Evolutionary conservation across 2,113 vertebrate genomes (phyloP), one percentile per base, ranked within the genome.

Genomic region (Otis tarda): DNA sequence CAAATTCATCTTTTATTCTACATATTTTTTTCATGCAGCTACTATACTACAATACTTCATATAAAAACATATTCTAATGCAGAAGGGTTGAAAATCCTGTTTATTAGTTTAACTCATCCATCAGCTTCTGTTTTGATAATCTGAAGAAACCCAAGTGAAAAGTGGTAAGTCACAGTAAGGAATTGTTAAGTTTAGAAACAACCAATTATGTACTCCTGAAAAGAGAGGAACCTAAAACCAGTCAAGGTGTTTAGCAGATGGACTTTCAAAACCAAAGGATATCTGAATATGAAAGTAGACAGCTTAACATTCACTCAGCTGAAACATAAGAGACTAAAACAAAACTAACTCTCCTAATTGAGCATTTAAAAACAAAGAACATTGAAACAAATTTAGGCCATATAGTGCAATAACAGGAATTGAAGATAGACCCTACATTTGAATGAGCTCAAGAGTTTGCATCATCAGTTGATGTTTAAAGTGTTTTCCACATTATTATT

Each of bases 331-430:
- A 69, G 5, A n/a, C 20, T 64, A 68, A 69, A 81, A 11, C 15
- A 93, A 79, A 89, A 70, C 33, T 73, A 69, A 56, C 21, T 20
- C 63, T 57, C 19, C 55, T 50, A 83, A n/a, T 9, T 59, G 39
- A 94, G 84, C 86, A 23, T 67, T 77, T 90, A 91, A 88, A 94
- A 55, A 56, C 52, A 61, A 94, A 80, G 45, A 85, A 63, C 57
- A 63, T 56, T 84, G 68, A 73, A 65, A 24, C 10, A 83, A 68
- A 69, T 69, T n/a, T 35, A 84, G 19, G 30, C 69, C 10, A 57
- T 10, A 6, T 35, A 39, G 4, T 22, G 9, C 43, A 74, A 33
- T 12, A 65, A 35, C 28, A 83, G 56, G 30, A 79, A 27, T 10
- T 39, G 12, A 80, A 75, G 12, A 67, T 4, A 78, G 35, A 78